Evolutionary conservation across 2,888 invertebrate genomes (phyloP).

Genomic region (Diabrotica balteata): DNA sequence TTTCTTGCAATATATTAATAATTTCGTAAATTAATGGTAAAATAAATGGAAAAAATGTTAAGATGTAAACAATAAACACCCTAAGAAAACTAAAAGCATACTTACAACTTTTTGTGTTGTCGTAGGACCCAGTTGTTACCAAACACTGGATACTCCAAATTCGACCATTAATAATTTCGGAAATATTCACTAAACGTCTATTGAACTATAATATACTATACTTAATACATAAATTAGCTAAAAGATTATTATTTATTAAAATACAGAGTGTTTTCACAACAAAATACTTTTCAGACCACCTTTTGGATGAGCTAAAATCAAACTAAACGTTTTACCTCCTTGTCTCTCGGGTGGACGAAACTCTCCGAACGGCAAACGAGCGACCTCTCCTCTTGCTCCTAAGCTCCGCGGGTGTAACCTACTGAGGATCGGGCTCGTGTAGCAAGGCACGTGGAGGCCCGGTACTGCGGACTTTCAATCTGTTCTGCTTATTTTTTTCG

Average conservation of each 20-base stretch:
- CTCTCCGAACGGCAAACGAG: slow-evolving; percentile 45
- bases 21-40: no score
- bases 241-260: not conserved
- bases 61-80: no score
- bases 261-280: slow-evolving; percentile 11
- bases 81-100: slow-evolving; percentile 10
- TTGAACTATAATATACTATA: not conserved
- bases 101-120: slow-evolving; percentile 33
- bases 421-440: slow-evolving; percentile 51
- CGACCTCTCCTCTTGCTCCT: slow-evolving; percentile 39
- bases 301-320: slow-evolving; percentile 55
- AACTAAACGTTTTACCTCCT: slow-evolving; percentile 60
- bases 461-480: slow-evolving; percentile 51
- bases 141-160: slow-evolving; percentile 10
- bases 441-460: slow-evolving; percentile 59
- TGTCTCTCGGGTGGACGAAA: slow-evolving; percentile 48
- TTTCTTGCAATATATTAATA: no score
- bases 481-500: slow-evolving; percentile 30
- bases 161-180: not conserved
- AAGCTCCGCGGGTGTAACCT: slow-evolving; percentile 44
- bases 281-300: slow-evolving; percentile 47
- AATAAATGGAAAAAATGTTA: no score
- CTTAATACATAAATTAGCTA: slow-evolving; percentile 9
- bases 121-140: slow-evolving; percentile 26
- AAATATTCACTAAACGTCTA: slow-evolving; percentile 1